A percentile compares a stretch with the other conserved stretches of the same genome.
These are phyloP conservation scores for Macrostomum lignano DNA, from an alignment of 1,140 invertebrate species.

Conservation along the genomic window DNA sequence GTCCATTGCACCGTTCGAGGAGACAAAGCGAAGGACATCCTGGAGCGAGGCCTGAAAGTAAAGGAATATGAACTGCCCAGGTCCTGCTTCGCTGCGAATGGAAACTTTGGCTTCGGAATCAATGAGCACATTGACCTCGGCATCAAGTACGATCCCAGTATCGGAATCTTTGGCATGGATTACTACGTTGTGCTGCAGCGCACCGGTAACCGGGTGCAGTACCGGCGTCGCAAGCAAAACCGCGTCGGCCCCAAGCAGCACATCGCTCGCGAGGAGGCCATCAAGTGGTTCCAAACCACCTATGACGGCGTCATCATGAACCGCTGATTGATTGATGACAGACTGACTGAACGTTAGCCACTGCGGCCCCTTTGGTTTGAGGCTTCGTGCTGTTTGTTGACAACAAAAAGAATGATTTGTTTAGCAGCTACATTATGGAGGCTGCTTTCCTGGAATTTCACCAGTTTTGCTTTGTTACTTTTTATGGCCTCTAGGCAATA, in stretches of 20 bases:
- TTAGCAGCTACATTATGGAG: background rate
- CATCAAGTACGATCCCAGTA: constrained; percentile 95
- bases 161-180: constrained; percentile 92
- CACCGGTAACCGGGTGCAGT: constrained; percentile 52
- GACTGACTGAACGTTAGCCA: no score
- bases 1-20: constrained; percentile 95
- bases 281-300: constrained; percentile 99
- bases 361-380: background rate
- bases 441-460: background rate
- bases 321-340: background rate
- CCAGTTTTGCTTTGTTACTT: background rate
- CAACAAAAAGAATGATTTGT: background rate
- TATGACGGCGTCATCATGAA: constrained; percentile 5
- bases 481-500: background rate
- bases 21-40: constrained; percentile 91
- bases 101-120: constrained; percentile 98
- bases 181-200: constrained; percentile 92
- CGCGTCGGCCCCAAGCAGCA: constrained; percentile 67
- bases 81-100: constrained; percentile 87
- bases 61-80: constrained; percentile 89
- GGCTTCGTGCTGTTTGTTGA: background rate
- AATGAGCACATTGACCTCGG: constrained; percentile 99
- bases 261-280: constrained; percentile 81
- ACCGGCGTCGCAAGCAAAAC: constrained; percentile 61
- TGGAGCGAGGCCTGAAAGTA: constrained; percentile 85